Conservation (phyloP, 2,113 vertebrate genomes). For the Callocephalon fimbriatum region DNA sequence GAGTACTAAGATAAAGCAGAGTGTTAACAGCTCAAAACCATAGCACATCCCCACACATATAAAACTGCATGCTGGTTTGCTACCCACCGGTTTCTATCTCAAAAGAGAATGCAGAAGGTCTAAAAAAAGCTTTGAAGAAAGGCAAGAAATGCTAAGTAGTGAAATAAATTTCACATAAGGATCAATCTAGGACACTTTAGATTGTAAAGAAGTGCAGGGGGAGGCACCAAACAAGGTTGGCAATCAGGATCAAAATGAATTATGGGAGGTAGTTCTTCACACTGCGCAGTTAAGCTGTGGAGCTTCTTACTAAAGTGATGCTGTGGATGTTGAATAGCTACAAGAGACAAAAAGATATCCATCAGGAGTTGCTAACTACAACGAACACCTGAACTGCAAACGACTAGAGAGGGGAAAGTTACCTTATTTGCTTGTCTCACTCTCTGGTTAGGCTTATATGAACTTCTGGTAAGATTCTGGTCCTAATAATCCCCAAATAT, state of each 20-base stretch:
- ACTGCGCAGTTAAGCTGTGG: background rate
- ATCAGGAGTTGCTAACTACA: background rate
- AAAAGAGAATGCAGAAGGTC: background rate
- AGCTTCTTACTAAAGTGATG: background rate
- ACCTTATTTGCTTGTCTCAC: background rate
- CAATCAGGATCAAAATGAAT: background rate
- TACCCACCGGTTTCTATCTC: background rate
- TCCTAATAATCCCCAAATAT: background rate
- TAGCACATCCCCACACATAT: background rate
- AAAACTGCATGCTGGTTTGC: background rate
- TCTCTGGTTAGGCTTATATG: background rate
- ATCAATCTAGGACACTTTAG: background rate
- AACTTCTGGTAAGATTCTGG: background rate
- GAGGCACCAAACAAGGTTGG: background rate
- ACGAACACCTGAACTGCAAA: background rate
- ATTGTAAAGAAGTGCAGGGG: background rate
- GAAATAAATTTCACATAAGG: background rate
- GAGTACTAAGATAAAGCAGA: background rate
- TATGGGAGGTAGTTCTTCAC: background rate
- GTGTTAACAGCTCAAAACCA: background rate
- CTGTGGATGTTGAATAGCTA: background rate
- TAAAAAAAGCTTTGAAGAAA: background rate
- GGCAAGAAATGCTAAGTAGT: background rate
- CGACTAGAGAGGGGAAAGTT: background rate
- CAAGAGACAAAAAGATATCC: background rate